Evolutionary conservation across 2,113 vertebrate genomes (phyloP), one percentile per base, ranked within the genome.

Genomic region (human (Homo sapiens)): DNA sequence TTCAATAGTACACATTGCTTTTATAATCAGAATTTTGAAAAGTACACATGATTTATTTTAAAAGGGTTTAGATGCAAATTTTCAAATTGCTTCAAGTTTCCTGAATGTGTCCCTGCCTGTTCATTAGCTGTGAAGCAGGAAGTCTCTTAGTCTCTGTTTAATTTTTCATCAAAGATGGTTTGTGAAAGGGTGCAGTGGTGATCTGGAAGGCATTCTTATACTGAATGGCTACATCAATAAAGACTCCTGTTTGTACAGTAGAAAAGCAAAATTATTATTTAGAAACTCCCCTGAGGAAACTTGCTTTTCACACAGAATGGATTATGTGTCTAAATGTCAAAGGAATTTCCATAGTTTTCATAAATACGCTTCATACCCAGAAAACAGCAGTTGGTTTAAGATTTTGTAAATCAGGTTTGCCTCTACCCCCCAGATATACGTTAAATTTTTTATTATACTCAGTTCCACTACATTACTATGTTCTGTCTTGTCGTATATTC

Each of bases 81-180:
- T 89, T 90, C 83, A 52, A 18, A 43, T 48, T 30, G 92, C 66
- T 45, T 96, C 83, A 59, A 3, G 3, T 87, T 78, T 94, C 61
- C 82, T 80, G n/a, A 73, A 73, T 70, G 61, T 73, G 64, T 80
- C 87, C 50, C 84, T 92, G 18, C 64, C 75, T 86, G 91, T 52
- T 97, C 66, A 78, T 96, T 90, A 97, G 80, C 61, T 59, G 30
- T 88, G 61, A 96, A 89, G 82, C 79, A 95, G 97, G 93, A 96
- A 96, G 89, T 90, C 94, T 97, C 96, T 95, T 70, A 80, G 52
- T 70, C 35, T 79, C 92, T 96, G 85, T 97, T 97, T 96, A 97
- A 97, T 97, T 96, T 97, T 98, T 97, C 96, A 98, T 97, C 96
- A 95, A 96, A 97, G 95, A 66, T 64, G 30, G 23, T 45, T 92